These are phyloP conservation scores for Parauchenoglanis punctatus DNA, from an alignment of 2,797 vertebrate species.

Conservation along the genomic window DNA sequence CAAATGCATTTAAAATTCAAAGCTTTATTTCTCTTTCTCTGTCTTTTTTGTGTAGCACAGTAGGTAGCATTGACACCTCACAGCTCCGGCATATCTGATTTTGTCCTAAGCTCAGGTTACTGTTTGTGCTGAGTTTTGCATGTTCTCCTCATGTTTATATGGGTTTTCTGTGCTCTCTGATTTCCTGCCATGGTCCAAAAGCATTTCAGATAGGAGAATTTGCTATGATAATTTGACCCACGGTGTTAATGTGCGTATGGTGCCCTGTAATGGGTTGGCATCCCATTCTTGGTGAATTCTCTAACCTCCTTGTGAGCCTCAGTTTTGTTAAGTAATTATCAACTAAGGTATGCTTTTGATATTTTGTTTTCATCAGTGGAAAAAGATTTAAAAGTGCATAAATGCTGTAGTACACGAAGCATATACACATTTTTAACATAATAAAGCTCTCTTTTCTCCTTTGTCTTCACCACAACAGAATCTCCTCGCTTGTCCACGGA, in stretches of 20 bases:
- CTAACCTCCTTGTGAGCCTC: not conserved
- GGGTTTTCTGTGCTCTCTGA: not conserved
- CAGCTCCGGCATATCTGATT: not conserved
- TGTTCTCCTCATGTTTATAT: not conserved
- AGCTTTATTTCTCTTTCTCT: not conserved
- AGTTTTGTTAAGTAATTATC: not conserved
- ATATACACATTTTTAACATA: not conserved
- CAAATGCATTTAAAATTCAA: not conserved
- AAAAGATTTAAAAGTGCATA: not conserved
- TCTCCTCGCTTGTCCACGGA: conserved; percentile 69
- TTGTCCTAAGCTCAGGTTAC: not conserved
- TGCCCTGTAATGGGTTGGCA: not conserved
- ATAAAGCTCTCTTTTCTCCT: not conserved
- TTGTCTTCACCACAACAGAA: conserved; percentile 64
- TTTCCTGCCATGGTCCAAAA: not conserved
- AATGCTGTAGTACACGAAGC: not conserved
- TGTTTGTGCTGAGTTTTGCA: not conserved
- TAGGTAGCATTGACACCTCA: not conserved
- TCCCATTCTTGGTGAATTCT: not conserved
- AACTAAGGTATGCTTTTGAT: not conserved
- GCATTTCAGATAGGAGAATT: not conserved
- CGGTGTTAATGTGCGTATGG: too few species aligned
- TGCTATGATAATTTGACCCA: not conserved
- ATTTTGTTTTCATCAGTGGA: not conserved
- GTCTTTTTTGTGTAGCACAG: not conserved